phyloP scores from a whole-genome alignment of 1,140 invertebrate species.

The Ceratina japonica region DNA sequence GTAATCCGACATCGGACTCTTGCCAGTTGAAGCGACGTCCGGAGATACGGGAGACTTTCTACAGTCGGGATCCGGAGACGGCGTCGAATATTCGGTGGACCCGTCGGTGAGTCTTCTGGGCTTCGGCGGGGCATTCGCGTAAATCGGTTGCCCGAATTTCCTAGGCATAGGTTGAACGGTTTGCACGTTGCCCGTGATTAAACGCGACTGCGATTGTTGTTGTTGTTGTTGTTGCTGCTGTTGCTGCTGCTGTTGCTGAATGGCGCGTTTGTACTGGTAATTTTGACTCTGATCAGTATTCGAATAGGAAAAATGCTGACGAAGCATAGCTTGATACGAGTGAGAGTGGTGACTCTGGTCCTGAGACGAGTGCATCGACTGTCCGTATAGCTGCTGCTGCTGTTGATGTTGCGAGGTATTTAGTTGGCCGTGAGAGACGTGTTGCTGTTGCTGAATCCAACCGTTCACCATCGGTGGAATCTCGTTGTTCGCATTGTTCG shows the following conservation, averaged over 20 bases:
- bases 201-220: constrained; percentile 24
- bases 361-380: constrained; percentile 44
- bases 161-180: constrained; percentile 63
- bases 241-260: constrained; percentile 42
- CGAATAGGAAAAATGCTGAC: constrained; percentile 52
- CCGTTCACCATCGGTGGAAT: constrained; percentile 70
- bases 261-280: constrained; percentile 47
- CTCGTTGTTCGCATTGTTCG: constrained; percentile 49
- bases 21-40: constrained; percentile 61
- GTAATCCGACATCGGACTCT: constrained; percentile 70
- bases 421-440: constrained; percentile 58
- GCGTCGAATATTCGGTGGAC: constrained; percentile 86
- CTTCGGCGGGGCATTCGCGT: constrained; percentile 94
- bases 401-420: constrained; percentile 64
- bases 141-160: constrained; percentile 84
- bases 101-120: constrained; percentile 84
- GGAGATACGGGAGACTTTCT: constrained; percentile 69
- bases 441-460: constrained; percentile 70
- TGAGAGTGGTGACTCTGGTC: constrained; percentile 58
- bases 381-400: constrained; percentile 56
- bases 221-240: no score
- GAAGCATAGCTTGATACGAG: constrained; percentile 57
- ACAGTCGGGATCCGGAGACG: constrained; percentile 79
- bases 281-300: constrained; percentile 31
- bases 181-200: constrained; percentile 53